These are phyloP conservation scores for Pleuronectes platessa DNA, from an alignment of 2,113 vertebrate species.

Conservation along the genomic window DNA sequence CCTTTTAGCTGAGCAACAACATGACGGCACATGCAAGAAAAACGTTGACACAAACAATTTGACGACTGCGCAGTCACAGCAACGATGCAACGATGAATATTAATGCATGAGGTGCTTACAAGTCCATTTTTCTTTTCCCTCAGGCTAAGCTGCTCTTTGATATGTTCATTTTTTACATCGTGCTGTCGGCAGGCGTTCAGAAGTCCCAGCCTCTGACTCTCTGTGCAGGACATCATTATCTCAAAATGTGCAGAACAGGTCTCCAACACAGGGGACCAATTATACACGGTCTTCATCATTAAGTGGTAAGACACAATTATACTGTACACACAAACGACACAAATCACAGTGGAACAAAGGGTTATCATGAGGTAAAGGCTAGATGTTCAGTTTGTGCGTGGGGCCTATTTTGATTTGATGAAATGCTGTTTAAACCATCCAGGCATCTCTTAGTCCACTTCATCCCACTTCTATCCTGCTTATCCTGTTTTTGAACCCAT, in stretches of 20 bases:
- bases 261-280: slow-evolving; percentile 38
- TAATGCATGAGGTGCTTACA: slow-evolving; percentile 15
- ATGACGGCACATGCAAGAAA: slow-evolving; percentile 14
- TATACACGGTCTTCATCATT: slow-evolving; percentile 18
- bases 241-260: background rate
- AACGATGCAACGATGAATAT: slow-evolving; percentile 21
- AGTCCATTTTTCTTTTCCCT: slow-evolving; percentile 1
- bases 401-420: background rate
- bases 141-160: background rate
- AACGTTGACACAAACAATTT: slow-evolving; percentile 46
- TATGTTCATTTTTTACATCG: background rate
- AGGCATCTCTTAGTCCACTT: background rate
- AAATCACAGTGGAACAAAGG: background rate
- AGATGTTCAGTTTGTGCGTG: background rate
- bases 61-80: slow-evolving; percentile 27
- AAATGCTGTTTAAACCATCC: background rate
- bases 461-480: background rate
- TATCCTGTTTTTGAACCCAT: background rate
- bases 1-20: slow-evolving; percentile 5
- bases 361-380: background rate
- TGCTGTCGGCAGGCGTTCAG: slow-evolving; percentile 13
- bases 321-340: background rate
- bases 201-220: slow-evolving; percentile 28
- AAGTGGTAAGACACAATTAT: background rate
- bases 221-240: slow-evolving; percentile 23